Evolutionary conservation across 2,888 invertebrate species (phyloP).

Genomic region (Nymphalis polychloros): DNA sequence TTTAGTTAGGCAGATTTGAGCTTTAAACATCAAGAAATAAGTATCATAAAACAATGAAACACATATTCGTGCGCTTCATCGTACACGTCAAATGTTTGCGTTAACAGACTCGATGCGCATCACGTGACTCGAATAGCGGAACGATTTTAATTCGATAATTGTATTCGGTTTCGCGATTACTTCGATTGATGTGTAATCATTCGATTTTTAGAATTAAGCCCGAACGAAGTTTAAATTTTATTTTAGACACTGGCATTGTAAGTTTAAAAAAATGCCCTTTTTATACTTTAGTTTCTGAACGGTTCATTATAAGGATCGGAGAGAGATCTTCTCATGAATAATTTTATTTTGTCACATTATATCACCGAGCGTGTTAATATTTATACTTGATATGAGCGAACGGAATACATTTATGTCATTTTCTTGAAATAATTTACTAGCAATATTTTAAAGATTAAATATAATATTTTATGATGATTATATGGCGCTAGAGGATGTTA

Average conservation of each 20-base stretch:
- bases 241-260: background rate
- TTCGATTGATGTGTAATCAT: conserved; percentile 31
- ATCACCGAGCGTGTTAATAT: conserved; percentile 19
- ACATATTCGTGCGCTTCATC: conserved; percentile 17
- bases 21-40: background rate
- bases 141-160: conserved; percentile 46
- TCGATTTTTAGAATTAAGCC: conserved; percentile 15
- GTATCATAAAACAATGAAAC: background rate
- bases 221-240: background rate
- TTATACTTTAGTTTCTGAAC: background rate
- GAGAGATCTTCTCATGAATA: conserved; percentile 23
- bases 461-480: conserved; percentile 21
- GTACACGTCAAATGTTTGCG: conserved; percentile 35
- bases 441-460: conserved; percentile 3
- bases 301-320: background rate
- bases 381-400: conserved; percentile 24
- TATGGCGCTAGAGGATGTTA: background rate
- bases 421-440: conserved; percentile 13
- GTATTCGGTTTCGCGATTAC: conserved; percentile 34
- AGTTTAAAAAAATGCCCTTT: no score
- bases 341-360: conserved; percentile 25
- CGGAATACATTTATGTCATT: conserved; percentile 15
- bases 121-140: conserved; percentile 42
- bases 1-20: conserved; percentile 11
- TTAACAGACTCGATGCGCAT: conserved; percentile 35